These are phyloP conservation scores for Oreochromis niloticus DNA, from an alignment of 2,113 vertebrate species.

Conservation along the genomic window DNA sequence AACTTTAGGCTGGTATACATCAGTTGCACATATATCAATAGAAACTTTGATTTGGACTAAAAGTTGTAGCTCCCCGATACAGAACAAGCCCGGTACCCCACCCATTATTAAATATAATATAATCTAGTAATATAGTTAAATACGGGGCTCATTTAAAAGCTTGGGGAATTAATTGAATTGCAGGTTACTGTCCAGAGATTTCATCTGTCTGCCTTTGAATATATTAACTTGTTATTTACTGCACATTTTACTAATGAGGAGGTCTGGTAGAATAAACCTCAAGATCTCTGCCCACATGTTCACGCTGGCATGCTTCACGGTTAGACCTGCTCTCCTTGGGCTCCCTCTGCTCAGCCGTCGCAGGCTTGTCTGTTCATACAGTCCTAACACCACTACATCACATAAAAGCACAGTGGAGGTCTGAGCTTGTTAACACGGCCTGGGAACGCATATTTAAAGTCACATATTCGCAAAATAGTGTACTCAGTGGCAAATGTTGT, in stretches of 20 bases:
- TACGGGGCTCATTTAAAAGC: neutral
- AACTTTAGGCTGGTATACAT: neutral
- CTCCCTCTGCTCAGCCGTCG: neutral
- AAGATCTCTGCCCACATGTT: neutral
- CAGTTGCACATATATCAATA: neutral
- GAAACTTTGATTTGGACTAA: slow-evolving; percentile 12
- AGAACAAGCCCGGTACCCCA: neutral
- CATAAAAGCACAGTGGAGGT: neutral
- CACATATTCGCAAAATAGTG: neutral
- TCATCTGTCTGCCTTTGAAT: neutral
- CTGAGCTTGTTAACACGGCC: neutral
- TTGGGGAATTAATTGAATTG: neutral
- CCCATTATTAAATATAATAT: neutral
- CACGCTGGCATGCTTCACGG: neutral
- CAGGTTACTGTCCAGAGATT: neutral
- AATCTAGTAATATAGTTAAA: neutral
- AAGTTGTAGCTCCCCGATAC: neutral
- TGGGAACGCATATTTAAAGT: neutral
- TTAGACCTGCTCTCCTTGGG: slow-evolving; percentile 25
- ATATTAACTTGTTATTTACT: neutral
- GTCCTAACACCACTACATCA: neutral
- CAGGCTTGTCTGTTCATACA: neutral
- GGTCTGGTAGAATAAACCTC: neutral
- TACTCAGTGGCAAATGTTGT: neutral
- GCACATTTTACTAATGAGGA: neutral